These are phyloP conservation scores for Euura saliciscinereae DNA, from an alignment of 1,140 invertebrate genomes.

Conservation along the genomic window DNA sequence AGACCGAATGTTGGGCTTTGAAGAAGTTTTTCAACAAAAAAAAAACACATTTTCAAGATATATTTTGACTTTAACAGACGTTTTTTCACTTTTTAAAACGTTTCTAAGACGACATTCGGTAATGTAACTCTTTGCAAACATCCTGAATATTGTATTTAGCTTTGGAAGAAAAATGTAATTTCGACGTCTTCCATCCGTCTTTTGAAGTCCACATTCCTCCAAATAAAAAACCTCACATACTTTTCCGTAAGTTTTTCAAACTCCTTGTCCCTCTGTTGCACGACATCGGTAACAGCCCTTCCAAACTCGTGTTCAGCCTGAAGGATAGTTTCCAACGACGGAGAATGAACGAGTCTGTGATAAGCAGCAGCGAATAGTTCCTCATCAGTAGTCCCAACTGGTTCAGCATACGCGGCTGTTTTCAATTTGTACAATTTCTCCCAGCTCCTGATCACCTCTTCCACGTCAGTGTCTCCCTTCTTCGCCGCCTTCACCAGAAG, in stretches of 20 bases:
- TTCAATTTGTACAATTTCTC: slow-evolving; percentile 74
- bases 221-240: slow-evolving; percentile 50
- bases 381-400: slow-evolving; percentile 74
- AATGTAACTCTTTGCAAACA: background rate
- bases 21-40: too few species aligned
- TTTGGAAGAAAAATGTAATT: slow-evolving; percentile 17
- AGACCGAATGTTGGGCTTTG: too few species aligned
- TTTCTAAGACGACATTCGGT: too few species aligned
- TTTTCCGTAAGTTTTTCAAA: slow-evolving; percentile 68
- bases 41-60: too few species aligned
- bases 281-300: slow-evolving; percentile 71
- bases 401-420: slow-evolving; percentile 68
- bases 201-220: too few species aligned
- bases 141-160: background rate
- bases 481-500: slow-evolving; percentile 60
- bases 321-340: slow-evolving; percentile 77
- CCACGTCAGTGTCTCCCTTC: slow-evolving; percentile 65
- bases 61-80: too few species aligned
- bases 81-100: too few species aligned
- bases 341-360: slow-evolving; percentile 82
- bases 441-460: slow-evolving; percentile 72
- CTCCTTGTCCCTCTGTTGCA: slow-evolving; percentile 70
- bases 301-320: slow-evolving; percentile 81
- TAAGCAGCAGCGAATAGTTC: slow-evolving; percentile 82
- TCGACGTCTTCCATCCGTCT: background rate